These are phyloP conservation scores for Coreoperca whiteheadi DNA, from an alignment of 2,113 vertebrate genomes.

Conservation along the genomic window DNA sequence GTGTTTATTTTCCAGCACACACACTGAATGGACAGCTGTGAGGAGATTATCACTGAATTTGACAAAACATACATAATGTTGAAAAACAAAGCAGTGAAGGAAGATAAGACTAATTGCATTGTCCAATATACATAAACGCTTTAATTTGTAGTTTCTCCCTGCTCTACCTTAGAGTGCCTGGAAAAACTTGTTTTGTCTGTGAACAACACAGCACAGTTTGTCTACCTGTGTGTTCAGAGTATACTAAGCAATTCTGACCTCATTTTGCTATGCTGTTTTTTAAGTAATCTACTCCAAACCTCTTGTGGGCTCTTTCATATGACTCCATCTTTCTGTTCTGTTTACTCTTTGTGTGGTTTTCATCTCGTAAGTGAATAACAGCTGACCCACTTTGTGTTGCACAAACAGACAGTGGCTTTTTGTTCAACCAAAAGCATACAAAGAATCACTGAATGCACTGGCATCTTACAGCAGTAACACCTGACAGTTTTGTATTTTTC, in stretches of 20 bases:
- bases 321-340: slow-evolving; percentile 3
- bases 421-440: background rate
- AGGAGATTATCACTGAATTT: no score
- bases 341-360: background rate
- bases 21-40: no score
- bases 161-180: background rate
- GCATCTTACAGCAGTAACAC: background rate
- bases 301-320: slow-evolving; percentile 12
- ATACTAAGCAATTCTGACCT: background rate
- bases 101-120: background rate
- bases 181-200: slow-evolving; percentile 7
- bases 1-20: no score
- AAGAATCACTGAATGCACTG: background rate
- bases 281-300: slow-evolving; percentile 5
- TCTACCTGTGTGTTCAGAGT: slow-evolving; percentile 25
- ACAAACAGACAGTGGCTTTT: slow-evolving; percentile 18
- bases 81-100: background rate
- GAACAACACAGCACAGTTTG: slow-evolving; percentile 6
- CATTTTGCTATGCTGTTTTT: background rate
- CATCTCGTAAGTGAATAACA: slow-evolving; percentile 21
- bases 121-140: background rate
- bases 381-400: slow-evolving; percentile 6
- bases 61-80: background rate
- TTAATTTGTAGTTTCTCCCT: background rate
- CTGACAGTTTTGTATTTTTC: background rate